Evolutionary conservation across 2,113 vertebrate genomes (phyloP), one percentile per base, ranked within the genome.

Genomic region (Anolis sagrei): DNA sequence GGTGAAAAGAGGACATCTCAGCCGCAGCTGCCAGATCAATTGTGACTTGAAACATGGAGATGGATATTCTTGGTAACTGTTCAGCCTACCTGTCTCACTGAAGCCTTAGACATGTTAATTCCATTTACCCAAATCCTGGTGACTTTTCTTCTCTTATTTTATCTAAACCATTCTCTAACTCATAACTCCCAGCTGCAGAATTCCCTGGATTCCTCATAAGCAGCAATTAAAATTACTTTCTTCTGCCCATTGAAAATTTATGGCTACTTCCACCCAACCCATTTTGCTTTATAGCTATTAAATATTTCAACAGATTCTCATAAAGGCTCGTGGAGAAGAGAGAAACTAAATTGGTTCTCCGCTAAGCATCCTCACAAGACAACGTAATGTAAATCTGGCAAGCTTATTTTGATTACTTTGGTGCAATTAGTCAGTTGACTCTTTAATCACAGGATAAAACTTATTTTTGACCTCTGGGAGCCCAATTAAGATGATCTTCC

Each of bases 261-360:
- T 0, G 27, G 13, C 0, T 0, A 7, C 0, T 0, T 84, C 19
- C 4, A 13, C 25, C 0, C 29, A 34, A 58, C 0, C 36, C 69
- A 13, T 0, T 48, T 29, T 61, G 16, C 29, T 5, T 10, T 7
- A 29, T 68, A 4, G 48, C 0, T 1, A 1, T 68, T 29, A 7
- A 80, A 39, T 0, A 77, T 73, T 76, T 1, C 0, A 80, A 6
- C 1, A 44, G 64, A 21, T 4, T 16, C 32, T 1, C 16, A 36
- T 23, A 44, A 66, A 64, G 78, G 7, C 3, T 19, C 44, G 78
- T 29, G 44, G 34, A 18, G 27, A 64, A 32, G 62, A 39, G 7
- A 25, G 14, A 64, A 13, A 14, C 61, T n/a, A 64, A 64, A 79
- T 39, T 25, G 36, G 36, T 8, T 14, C 13, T 19, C 61, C 36